Conservation (phyloP, 2,113 vertebrate species). For the Tautogolabrus adspersus region DNA sequence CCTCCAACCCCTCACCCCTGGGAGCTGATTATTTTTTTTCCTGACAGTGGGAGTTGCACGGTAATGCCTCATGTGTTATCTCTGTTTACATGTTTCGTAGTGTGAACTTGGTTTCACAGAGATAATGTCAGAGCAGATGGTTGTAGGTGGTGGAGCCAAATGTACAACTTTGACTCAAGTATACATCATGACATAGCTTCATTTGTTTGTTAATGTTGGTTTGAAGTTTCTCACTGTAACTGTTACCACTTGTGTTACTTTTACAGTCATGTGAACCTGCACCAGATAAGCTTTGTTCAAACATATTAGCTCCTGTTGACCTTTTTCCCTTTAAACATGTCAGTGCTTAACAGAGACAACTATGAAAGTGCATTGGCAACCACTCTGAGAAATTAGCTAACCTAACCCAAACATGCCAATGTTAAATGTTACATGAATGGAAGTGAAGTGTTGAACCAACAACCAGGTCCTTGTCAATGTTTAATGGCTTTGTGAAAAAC, state of each 20-base stretch:
- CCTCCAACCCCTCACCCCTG: neutral
- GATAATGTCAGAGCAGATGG: slow-evolving; percentile 42
- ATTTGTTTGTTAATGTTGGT: neutral
- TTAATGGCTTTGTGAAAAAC: too few species aligned
- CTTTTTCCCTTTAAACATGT: slow-evolving; percentile 1
- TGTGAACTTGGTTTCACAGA: slow-evolving; percentile 37
- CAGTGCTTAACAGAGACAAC: neutral
- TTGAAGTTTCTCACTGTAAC: too few species aligned
- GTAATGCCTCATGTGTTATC: slow-evolving; percentile 40
- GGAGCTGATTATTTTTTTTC: slow-evolving; percentile 37
- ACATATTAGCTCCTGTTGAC: neutral
- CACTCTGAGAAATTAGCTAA: neutral
- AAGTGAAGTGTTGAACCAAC: too few species aligned
- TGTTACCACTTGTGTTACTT: neutral
- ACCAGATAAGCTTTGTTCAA: neutral
- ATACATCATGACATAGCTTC: neutral
- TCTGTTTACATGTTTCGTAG: slow-evolving; percentile 34
- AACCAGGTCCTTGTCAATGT: too few species aligned
- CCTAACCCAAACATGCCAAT: too few species aligned
- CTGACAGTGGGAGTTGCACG: slow-evolving; percentile 42
- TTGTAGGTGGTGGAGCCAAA: slow-evolving; percentile 9
- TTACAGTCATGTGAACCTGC: neutral
- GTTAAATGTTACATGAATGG: too few species aligned
- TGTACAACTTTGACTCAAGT: neutral
- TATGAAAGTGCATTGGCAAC: neutral